These are phyloP conservation scores for Rhimphoctona megacephalus DNA, from an alignment of 2,888 invertebrate genomes.

Conservation along the genomic window DNA sequence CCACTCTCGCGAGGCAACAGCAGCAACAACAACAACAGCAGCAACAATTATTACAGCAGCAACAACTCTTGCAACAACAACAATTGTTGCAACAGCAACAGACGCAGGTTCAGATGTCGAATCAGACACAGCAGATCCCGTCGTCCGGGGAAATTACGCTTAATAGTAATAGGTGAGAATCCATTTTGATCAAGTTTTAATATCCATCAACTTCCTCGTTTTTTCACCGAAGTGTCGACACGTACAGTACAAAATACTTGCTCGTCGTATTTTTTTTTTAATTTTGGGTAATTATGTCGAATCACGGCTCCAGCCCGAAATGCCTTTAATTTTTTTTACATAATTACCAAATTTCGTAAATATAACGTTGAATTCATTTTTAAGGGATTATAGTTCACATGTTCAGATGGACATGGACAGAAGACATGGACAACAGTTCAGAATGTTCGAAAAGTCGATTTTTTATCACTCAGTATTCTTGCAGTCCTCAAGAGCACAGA, in stretches of 20 bases:
- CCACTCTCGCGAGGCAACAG: conserved; percentile 81
- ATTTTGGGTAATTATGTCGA: too few relatives aligned
- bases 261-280: too few relatives aligned
- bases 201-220: background rate
- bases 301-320: too few relatives aligned
- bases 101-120: conserved; percentile 75
- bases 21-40: conserved; percentile 77
- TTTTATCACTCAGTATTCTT: too few relatives aligned
- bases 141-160: conserved; percentile 86
- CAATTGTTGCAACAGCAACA: conserved; percentile 67
- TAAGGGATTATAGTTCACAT: too few relatives aligned
- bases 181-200: background rate
- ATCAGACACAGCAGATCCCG: conserved; percentile 80
- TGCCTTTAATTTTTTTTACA: too few relatives aligned
- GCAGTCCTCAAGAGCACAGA: too few relatives aligned
- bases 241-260: background rate
- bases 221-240: background rate
- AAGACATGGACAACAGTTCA: too few relatives aligned
- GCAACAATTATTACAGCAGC: conserved; percentile 75
- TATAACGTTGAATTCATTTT: too few relatives aligned
- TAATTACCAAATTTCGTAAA: too few relatives aligned
- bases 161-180: conserved; percentile 87
- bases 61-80: conserved; percentile 68
- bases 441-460: too few relatives aligned
- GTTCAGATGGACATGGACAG: too few relatives aligned